Conservation (phyloP, 2,797 vertebrate genomes). For the Tangara arthus region DNA sequence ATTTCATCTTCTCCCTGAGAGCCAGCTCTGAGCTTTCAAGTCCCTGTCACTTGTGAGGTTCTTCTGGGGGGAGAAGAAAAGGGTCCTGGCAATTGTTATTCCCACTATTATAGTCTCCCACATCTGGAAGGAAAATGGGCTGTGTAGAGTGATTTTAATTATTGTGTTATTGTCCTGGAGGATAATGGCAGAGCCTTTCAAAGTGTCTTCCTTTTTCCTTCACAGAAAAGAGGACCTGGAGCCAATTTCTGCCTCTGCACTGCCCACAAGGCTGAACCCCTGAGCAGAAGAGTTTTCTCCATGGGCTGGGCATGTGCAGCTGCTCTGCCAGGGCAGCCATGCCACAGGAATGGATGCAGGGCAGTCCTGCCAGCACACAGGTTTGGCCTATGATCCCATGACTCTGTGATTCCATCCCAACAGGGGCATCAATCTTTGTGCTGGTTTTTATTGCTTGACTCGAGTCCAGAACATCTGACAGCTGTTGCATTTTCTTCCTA, state of each 20-base stretch:
- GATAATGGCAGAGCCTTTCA: constrained; percentile 4
- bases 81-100: neutral
- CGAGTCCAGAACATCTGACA: neutral
- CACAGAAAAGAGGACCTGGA: neutral
- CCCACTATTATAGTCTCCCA: neutral
- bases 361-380: neutral
- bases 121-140: neutral
- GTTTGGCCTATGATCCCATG: neutral
- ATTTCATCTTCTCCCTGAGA: constrained; percentile 43
- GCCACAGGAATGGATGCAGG: accelerated
- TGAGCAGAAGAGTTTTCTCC: neutral
- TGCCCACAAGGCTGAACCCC: neutral
- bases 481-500: neutral
- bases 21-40: constrained; percentile 10
- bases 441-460: neutral
- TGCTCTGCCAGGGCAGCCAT: accelerated
- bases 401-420: neutral
- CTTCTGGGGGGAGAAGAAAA: constrained; percentile 3
- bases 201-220: neutral
- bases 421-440: neutral
- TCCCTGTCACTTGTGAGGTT: constrained; percentile 32
- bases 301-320: neutral
- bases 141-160: neutral
- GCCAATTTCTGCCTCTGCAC: neutral
- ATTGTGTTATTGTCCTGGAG: constrained; percentile 3